Conservation (phyloP, 2,888 invertebrate genomes). For the Oegoconia quadripuncta region DNA sequence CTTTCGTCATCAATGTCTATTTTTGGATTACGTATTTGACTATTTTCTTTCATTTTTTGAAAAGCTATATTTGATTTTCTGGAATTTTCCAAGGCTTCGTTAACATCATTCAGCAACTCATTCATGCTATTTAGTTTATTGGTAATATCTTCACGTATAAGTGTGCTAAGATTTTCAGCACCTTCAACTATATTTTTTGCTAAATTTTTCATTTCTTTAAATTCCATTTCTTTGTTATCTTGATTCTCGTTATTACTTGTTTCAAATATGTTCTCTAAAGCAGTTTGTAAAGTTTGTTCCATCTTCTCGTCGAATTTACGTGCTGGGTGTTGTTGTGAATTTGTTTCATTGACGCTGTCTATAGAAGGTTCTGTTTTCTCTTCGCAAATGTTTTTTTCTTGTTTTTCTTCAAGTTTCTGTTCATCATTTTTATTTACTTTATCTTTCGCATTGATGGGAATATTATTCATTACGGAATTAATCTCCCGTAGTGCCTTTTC, state of each 20-base stretch:
- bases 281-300: slow-evolving; percentile 51
- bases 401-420: not conserved
- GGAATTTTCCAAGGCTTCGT: slow-evolving; percentile 63
- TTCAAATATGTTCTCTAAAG: slow-evolving; percentile 51
- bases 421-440: not conserved
- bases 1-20: slow-evolving; percentile 12
- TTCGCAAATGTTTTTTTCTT: not conserved
- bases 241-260: slow-evolving; percentile 37
- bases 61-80: slow-evolving; percentile 58
- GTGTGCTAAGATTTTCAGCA: slow-evolving; percentile 63
- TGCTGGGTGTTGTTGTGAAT: slow-evolving; percentile 10
- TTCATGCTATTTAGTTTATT: slow-evolving; percentile 73
- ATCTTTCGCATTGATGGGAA: not conserved
- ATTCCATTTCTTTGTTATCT: slow-evolving; percentile 54
- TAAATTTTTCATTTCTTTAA: slow-evolving; percentile 61
- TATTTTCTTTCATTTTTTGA: slow-evolving; percentile 54
- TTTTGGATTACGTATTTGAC: slow-evolving; percentile 30
- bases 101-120: slow-evolving; percentile 66
- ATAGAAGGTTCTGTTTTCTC: not conserved
- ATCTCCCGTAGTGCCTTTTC: slow-evolving; percentile 50
- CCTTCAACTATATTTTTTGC: slow-evolving; percentile 64
- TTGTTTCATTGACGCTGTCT: not conserved
- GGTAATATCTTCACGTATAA: slow-evolving; percentile 68
- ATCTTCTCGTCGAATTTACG: slow-evolving; percentile 45
- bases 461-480: slow-evolving; percentile 29